Conservation (phyloP, 1,140 invertebrate species). For the Drosophila micromelanica region DNA sequence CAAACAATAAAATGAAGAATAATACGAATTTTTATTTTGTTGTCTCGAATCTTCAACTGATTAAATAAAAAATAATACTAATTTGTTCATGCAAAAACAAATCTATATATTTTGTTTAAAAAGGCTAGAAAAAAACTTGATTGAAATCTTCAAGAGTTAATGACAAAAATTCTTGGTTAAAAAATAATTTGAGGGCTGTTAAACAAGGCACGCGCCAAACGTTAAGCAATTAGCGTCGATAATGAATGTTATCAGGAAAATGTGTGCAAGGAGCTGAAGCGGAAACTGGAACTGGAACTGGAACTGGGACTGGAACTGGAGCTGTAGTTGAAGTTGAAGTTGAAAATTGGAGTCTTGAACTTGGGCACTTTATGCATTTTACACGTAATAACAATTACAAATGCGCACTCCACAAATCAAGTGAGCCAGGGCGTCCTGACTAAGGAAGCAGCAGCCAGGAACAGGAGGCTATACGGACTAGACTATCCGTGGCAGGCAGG, state of each 20-base stretch:
- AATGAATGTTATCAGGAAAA: conserved; percentile 20
- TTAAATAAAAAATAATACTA: too few species aligned
- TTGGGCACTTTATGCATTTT: conserved; percentile 43
- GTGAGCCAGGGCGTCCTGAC: conserved; percentile 16
- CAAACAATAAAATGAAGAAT: too few species aligned
- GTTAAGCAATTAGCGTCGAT: conserved; percentile 49
- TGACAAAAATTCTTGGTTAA: too few species aligned
- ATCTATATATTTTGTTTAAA: too few species aligned
- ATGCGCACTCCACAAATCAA: conserved; percentile 54
- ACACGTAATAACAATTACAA: conserved; percentile 60
- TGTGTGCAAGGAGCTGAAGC: not conserved
- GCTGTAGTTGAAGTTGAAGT: not conserved
- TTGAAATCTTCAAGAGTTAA: too few species aligned
- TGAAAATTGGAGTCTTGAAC: conserved; percentile 2
- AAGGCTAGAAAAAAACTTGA: too few species aligned
- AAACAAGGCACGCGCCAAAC: conserved; percentile 45
- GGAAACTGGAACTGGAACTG: not conserved
- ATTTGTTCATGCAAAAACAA: too few species aligned
- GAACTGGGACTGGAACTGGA: not conserved
- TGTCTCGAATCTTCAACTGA: too few species aligned
- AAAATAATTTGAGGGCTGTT: not conserved
- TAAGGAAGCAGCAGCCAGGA: not conserved
- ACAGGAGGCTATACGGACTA: conserved; percentile 1
- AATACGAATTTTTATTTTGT: too few species aligned
- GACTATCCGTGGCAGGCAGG: conserved; percentile 6